These are phyloP conservation scores for Helarctos malayanus DNA, from an alignment of 2,797 vertebrate species.

Conservation along the genomic window DNA sequence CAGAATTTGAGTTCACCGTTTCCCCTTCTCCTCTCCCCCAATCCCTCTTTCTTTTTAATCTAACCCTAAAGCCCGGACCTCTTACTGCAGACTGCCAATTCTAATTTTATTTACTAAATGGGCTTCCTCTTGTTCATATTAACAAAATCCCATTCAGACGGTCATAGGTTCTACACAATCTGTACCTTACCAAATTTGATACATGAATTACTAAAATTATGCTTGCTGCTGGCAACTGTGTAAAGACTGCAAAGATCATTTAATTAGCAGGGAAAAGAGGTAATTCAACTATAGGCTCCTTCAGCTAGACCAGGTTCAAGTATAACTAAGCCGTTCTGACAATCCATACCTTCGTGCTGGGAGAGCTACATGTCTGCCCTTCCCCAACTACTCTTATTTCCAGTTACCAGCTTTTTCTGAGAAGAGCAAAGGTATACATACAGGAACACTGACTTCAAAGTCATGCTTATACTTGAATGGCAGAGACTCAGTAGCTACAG, in stretches of 20 bases:
- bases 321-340: conserved; percentile 8
- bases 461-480: not conserved
- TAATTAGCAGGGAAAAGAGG: not conserved
- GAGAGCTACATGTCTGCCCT: not conserved
- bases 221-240: conserved; percentile 38
- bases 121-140: conserved; percentile 27
- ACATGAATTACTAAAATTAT: conserved; percentile 44
- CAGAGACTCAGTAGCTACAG: not conserved
- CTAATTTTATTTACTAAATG: conserved; percentile 1
- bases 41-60: not conserved
- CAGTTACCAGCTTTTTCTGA: conserved; percentile 43
- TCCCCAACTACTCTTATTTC: conserved; percentile 7
- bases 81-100: conserved; percentile 25
- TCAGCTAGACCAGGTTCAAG: not conserved
- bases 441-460: conserved; percentile 22
- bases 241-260: not conserved
- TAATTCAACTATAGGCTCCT: not conserved
- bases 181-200: not conserved
- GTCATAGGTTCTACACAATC: not conserved
- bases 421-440: not conserved
- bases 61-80: conserved; percentile 35
- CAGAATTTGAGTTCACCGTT: not conserved
- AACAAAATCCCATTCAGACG: conserved; percentile 60
- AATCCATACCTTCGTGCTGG: not conserved
- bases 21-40: not conserved